Evolutionary conservation across 1,140 invertebrate species (phyloP).

Genomic region (Euschistus heros): DNA sequence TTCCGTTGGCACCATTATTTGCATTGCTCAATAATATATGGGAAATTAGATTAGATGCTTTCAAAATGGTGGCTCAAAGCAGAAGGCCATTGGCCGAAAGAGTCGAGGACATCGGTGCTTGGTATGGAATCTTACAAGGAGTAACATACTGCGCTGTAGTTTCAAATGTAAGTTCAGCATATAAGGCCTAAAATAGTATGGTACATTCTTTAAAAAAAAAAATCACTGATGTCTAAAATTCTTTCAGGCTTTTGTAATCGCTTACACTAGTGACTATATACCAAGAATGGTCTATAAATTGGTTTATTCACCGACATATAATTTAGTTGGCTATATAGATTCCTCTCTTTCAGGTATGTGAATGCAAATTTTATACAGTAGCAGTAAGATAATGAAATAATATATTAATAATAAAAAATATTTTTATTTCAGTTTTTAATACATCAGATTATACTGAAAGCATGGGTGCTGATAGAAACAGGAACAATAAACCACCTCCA

Average conservation of each 20-base stretch:
- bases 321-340: conserved; percentile 70
- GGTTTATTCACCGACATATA: conserved; percentile 60
- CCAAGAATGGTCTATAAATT: conserved; percentile 80
- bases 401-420: background rate
- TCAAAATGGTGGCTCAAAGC: conserved; percentile 82
- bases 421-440: conserved; percentile 52
- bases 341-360: conserved; percentile 58
- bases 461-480: conserved; percentile 50
- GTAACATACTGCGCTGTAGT: conserved; percentile 82
- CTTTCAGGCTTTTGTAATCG: conserved; percentile 78
- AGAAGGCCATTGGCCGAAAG: conserved; percentile 74
- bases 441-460: conserved; percentile 64
- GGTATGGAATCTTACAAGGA: conserved; percentile 74
- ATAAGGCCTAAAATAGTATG: too few relatives aligned
- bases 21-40: conserved; percentile 80
- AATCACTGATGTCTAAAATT: conserved; percentile 24
- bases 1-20: conserved; percentile 77
- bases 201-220: background rate
- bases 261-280: conserved; percentile 86
- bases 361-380: background rate
- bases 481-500: conserved; percentile 44
- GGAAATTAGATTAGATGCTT: conserved; percentile 79
- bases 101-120: conserved; percentile 84
- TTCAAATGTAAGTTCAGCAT: conserved; percentile 62
- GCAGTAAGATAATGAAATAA: background rate